Evolutionary conservation across 1,140 invertebrate species (phyloP).

Genomic region (Brachionus paranguensis): DNA sequence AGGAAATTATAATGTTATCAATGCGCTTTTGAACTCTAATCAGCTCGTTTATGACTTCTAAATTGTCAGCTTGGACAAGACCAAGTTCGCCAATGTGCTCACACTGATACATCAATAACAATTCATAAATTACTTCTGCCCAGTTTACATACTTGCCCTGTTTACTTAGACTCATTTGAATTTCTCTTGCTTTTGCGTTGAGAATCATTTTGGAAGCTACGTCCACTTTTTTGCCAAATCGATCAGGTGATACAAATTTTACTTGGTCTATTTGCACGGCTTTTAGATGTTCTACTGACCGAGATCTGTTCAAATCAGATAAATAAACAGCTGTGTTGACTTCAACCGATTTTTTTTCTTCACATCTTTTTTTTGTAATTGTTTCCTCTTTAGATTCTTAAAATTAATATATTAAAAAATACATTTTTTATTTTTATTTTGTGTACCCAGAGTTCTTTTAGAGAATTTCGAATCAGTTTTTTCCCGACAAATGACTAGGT

Average conservation of each 20-base stretch:
- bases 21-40: slow-evolving; percentile 7
- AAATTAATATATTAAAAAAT: not conserved
- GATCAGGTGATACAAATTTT: not conserved
- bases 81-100: not conserved
- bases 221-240: not conserved
- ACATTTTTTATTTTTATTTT: not conserved
- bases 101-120: not conserved
- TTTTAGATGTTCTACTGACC: not conserved
- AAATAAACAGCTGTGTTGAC: not conserved
- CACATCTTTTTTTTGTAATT: not conserved
- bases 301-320: not conserved
- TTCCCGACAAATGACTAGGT: not conserved
- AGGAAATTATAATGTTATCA: not conserved
- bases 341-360: not conserved
- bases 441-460: not conserved
- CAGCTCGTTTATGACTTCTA: not conserved
- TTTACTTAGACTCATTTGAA: not conserved
- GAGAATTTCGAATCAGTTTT: not conserved
- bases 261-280: not conserved
- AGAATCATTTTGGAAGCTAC: not conserved
- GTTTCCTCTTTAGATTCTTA: not conserved
- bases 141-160: slow-evolving; percentile 17
- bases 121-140: not conserved
- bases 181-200: slow-evolving; percentile 21
- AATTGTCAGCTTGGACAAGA: not conserved